Evolutionary conservation across 2,888 invertebrate genomes (phyloP), one percentile per base, ranked within the genome.

Genomic region (Drosophila anomalata): DNA sequence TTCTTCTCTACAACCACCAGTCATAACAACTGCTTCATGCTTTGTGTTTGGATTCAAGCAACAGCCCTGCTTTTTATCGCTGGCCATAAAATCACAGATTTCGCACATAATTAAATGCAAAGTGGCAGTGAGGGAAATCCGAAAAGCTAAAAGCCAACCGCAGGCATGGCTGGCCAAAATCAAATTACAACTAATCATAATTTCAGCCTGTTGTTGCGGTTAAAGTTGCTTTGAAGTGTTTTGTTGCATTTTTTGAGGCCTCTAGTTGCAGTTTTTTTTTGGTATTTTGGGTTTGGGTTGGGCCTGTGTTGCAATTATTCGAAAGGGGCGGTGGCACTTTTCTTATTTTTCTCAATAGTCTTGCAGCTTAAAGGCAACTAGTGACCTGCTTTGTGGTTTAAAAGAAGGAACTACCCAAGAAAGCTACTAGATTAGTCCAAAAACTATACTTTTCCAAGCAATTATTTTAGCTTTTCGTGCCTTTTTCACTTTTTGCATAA

Each of bases 111-210:
- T 70, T 70, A 68, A 68, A 72, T 58, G 61, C 71, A 78, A 72
- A 58, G 53, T 47, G 47, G 56, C 56, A 20, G 29, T 20, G 56
- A 33, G 51, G 39, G 51, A 59, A 50, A 59, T 22, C 22, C 22
- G 4, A 17, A 26, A 6, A 14, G 7, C 51, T 24, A 36, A 54
- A 6, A 14, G 7, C 51, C 29, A 36, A 54, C 61, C 60, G 41
- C 44, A 47, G 58, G 61, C 65, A 59, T 42, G 46, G 36, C 63
- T 69, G 65, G 62, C 63, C 70, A 63, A 83, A 75, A 78, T 75
- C 66, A 76, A 80, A 78, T 83, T 76, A 63, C 80, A 83, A 75
- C 76, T 76, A 76, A 81, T 76, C 74, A 79, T 70, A 70, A 60
- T 70, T 69, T 66, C 36, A 66, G 65, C 66, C 46, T 17, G 53